Conservation (phyloP, 92 coral and sea anemone species). For the Porites rus region DNA sequence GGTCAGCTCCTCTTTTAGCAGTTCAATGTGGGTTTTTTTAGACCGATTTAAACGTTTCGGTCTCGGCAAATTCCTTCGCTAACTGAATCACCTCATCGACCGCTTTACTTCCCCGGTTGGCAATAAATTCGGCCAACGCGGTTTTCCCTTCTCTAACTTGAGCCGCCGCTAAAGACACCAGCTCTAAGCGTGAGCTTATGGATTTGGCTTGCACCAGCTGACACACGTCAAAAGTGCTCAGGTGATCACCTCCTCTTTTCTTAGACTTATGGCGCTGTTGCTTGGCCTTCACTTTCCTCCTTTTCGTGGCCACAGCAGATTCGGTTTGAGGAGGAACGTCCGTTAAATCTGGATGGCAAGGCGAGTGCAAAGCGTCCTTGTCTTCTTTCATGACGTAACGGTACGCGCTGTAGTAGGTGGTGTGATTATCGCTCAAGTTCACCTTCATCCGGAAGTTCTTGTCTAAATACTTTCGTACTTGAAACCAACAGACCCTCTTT, state of each 20-base stretch:
- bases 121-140: constrained; percentile 52
- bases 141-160: constrained; percentile 59
- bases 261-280: constrained; percentile 4
- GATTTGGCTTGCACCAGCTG: constrained; percentile 25
- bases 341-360: neutral
- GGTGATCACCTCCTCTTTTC: constrained; percentile 16
- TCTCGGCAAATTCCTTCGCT: constrained; percentile 39
- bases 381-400: neutral
- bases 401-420: neutral
- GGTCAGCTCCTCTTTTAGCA: neutral
- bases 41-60: constrained; percentile 10
- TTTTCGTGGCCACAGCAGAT: neutral
- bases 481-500: too few species aligned
- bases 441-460: neutral
- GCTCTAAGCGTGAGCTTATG: constrained; percentile 32
- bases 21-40: constrained; percentile 25
- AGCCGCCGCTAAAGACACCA: constrained; percentile 45
- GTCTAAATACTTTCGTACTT: neutral
- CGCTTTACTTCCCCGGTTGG: constrained; percentile 49
- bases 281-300: constrained; percentile 18
- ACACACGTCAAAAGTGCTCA: constrained; percentile 47
- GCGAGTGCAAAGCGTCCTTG: neutral
- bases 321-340: neutral
- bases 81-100: constrained; percentile 49
- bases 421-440: neutral